Percentiles rank a stretch among this genome's conserved stretches.
Evolutionary conservation across 1,140 invertebrate genomes (phyloP).

Genomic region (Drosophila lini): DNA sequence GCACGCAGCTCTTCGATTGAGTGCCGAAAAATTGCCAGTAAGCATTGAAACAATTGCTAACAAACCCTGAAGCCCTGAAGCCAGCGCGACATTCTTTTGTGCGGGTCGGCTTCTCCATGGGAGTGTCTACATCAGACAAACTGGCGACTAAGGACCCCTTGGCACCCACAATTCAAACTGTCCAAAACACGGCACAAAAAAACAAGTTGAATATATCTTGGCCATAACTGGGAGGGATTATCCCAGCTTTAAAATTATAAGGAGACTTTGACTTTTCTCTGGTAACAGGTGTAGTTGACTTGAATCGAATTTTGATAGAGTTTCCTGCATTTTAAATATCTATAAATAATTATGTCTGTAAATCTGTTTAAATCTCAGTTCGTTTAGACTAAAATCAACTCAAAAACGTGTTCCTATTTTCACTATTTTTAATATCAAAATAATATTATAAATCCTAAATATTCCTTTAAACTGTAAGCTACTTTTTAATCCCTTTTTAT

Average conservation of each 20-base stretch:
- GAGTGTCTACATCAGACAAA: conserved; percentile 65
- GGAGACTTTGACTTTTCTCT: not conserved
- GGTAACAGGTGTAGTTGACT: not conserved
- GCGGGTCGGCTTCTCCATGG: conserved; percentile 29
- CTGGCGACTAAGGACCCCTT: conserved; percentile 71
- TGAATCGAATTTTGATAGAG: not conserved
- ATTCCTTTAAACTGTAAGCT: not conserved
- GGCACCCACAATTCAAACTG: conserved; percentile 35
- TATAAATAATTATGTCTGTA: not conserved
- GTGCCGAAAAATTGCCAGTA: conserved; percentile 55
- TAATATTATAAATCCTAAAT: not conserved
- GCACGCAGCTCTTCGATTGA: conserved; percentile 69
- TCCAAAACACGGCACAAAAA: conserved; percentile 26
- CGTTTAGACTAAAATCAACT: too few species aligned
- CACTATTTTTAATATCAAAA: not conserved
- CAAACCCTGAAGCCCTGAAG: conserved; percentile 12
- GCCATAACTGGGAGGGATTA: not conserved
- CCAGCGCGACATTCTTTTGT: conserved; percentile 32
- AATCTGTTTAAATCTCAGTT: not conserved
- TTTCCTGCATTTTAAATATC: not conserved
- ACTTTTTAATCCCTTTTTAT: not conserved
- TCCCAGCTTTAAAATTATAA: not conserved
- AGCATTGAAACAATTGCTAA: conserved; percentile 57
- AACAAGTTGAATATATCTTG: not conserved
- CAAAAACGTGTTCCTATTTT: too few species aligned